These are phyloP conservation scores for Neotoma lepida DNA, from an alignment of 2,113 vertebrate genomes.

Conservation along the genomic window DNA sequence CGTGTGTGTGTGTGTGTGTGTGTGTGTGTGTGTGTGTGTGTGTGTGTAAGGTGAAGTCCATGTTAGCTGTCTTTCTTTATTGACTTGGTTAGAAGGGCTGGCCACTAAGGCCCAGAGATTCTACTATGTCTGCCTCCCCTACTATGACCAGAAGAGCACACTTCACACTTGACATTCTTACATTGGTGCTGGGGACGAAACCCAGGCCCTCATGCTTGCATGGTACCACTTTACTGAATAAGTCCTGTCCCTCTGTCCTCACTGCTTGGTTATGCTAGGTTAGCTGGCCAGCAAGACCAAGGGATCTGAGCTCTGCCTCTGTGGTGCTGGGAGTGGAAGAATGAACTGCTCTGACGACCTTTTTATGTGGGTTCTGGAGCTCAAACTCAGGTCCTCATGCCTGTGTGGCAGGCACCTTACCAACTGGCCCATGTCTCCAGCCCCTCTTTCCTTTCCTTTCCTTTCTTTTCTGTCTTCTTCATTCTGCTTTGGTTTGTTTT, in stretches of 20 bases:
- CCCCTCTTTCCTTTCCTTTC: neutral
- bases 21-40: neutral
- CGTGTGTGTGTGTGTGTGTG: neutral
- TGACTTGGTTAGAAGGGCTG: neutral
- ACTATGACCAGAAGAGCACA: too few relatives aligned
- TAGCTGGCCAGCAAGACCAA: too few relatives aligned
- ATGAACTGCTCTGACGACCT: too few relatives aligned
- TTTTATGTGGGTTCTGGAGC: too few relatives aligned
- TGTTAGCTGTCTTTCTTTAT: neutral
- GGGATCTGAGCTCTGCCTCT: neutral
- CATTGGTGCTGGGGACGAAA: too few relatives aligned
- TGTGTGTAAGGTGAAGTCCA: too few relatives aligned
- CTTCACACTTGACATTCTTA: too few relatives aligned
- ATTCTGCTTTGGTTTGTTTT: neutral
- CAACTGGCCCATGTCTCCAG: too few relatives aligned
- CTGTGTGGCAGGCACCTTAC: neutral
- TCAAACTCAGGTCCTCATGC: neutral
- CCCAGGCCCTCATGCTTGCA: neutral
- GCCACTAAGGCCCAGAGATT: neutral
- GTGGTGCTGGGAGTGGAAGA: too few relatives aligned
- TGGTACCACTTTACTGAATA: neutral
- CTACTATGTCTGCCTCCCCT: too few relatives aligned
- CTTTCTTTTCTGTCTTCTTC: neutral
- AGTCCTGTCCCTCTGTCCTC: neutral
- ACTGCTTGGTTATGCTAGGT: neutral